These are phyloP conservation scores for Leucoma salicis DNA, from an alignment of 2,888 invertebrate species.

Conservation along the genomic window DNA sequence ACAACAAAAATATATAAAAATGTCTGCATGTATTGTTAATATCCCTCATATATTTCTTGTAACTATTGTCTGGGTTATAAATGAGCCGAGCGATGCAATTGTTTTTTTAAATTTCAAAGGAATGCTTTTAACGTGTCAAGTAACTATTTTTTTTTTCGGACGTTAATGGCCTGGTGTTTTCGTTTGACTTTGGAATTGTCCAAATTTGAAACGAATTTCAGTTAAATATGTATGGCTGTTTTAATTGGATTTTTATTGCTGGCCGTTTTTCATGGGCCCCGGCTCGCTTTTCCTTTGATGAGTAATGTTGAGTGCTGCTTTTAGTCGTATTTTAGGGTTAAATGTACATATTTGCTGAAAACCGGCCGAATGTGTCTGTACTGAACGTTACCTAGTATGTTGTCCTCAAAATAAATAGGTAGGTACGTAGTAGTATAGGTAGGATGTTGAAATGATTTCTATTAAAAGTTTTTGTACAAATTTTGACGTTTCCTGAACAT, in stretches of 20 bases:
- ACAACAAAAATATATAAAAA: slow-evolving; percentile 41
- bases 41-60: slow-evolving; percentile 44
- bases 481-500: no score
- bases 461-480: no score
- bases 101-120: slow-evolving; percentile 35
- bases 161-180: slow-evolving; percentile 27
- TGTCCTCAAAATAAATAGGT: no score
- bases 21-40: slow-evolving; percentile 45
- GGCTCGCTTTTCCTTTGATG: slow-evolving; percentile 5
- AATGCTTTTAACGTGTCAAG: slow-evolving; percentile 22
- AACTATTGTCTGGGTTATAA: slow-evolving; percentile 46
- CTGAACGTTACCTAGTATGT: no score
- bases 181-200: slow-evolving; percentile 29
- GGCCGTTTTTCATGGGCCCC: slow-evolving; percentile 7
- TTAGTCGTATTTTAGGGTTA: not conserved
- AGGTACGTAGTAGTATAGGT: no score
- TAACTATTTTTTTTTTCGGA: slow-evolving; percentile 25
- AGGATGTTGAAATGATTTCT: no score
- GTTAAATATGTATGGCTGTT: slow-evolving; percentile 26
- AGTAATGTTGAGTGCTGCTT: slow-evolving; percentile 4
- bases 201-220: slow-evolving; percentile 32
- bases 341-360: not conserved
- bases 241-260: slow-evolving; percentile 25
- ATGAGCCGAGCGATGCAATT: slow-evolving; percentile 33
- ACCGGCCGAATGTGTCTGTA: not conserved